A percentile compares a stretch with the other conserved stretches of the same genome.
Evolutionary conservation across 2,113 vertebrate genomes (phyloP).

Genomic region (cattle (Bos taurus)): DNA sequence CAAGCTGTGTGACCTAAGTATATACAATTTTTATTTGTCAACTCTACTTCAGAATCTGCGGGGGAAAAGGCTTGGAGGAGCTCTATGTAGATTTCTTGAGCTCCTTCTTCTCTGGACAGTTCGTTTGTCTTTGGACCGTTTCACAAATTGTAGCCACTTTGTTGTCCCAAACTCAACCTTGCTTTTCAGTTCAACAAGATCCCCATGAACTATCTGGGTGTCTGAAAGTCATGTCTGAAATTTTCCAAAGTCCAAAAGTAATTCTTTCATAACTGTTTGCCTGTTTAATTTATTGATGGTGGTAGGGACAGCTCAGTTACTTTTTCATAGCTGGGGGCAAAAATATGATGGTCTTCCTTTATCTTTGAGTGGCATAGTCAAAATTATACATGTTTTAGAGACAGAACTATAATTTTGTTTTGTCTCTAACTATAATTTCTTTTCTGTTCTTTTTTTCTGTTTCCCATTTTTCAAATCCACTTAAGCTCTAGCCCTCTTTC

Average conservation of each 20-base stretch:
- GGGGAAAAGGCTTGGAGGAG: background rate
- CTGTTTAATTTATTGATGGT: background rate
- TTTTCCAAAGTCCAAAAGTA: background rate
- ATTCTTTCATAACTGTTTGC: background rate
- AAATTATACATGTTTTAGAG: background rate
- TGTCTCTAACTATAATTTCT: background rate
- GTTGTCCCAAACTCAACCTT: background rate
- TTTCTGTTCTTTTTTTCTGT: conserved; percentile 11
- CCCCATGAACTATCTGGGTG: background rate
- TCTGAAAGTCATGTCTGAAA: background rate
- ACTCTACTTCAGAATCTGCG: background rate
- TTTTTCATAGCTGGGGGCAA: background rate
- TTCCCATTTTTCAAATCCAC: background rate
- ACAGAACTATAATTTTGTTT: background rate
- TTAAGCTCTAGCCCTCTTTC: conserved; percentile 20
- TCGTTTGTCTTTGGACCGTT: background rate
- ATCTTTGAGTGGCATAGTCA: background rate
- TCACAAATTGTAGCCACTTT: background rate
- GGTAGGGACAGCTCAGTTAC: background rate
- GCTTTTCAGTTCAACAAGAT: background rate
- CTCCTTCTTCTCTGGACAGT: background rate
- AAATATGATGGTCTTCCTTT: background rate
- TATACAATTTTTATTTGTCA: background rate
- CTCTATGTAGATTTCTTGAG: background rate
- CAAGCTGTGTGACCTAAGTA: background rate